Evolutionary conservation across 2,888 invertebrate species (phyloP), one percentile per base, ranked within the genome.

Genomic region (Mechanitis messenoides): DNA sequence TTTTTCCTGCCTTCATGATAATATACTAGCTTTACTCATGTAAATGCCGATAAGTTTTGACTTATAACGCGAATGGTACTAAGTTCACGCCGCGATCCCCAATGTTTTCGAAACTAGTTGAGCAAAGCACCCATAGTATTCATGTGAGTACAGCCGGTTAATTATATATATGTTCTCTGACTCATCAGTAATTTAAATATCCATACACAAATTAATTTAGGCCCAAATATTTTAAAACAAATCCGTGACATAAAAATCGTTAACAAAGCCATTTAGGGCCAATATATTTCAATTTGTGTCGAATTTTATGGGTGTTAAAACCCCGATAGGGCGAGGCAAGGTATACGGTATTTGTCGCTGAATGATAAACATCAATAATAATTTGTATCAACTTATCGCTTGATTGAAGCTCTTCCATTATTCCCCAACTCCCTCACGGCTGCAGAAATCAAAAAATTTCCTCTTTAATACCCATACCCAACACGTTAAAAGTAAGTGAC

Each of bases 251-350:
- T 38, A 45, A 45, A 33, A 33, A 42, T 35, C 38, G 4, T 53
- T n/a, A 62, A 33, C 55, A 50, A 12, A 54, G 38, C 57, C 42
- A 58, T 42, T 45, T 58, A 61, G 60, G 31, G 31, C 56, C 61
- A 57, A 68, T 70, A 69, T 67, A 69, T 69, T 66, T 68, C 69
- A 68, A 70, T 69, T 67, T 70, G 67, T 61, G 55, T 62, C 61
- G 57, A 64, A 68, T 70, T 69, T 69, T 56, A 68, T 64, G 65
- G 67, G 59, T 70, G 69, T 69, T 68, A 70, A 70, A 68, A 59
- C 64, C 65, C 63, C 64, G 55, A 65, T 61, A 67, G 70, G 68
- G 55, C 62, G 59, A 45, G 56, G 60, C 54, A 57, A 60, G 65
- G 61, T 67, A 61, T 62, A 63, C 56, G 64, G 63, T 69, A 66